Conservation (phyloP, 2,797 vertebrate species). For the Cetoscarus ocellatus region DNA sequence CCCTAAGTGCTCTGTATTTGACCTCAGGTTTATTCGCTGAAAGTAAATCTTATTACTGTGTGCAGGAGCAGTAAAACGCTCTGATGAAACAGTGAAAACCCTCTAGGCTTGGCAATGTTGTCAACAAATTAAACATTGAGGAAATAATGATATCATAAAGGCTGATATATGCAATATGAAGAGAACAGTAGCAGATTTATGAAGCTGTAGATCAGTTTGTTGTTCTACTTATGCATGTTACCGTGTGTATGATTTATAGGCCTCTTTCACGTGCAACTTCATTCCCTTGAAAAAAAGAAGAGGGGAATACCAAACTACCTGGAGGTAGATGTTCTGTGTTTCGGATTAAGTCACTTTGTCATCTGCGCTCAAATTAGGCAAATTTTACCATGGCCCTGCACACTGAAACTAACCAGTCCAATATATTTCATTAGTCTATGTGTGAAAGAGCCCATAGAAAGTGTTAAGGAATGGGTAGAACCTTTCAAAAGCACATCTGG, state of each 20-base stretch:
- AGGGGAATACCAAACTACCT: conserved; percentile 7
- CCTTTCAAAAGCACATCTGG: too few relatives aligned
- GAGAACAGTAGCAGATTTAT: conserved; percentile 17
- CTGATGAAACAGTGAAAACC: conserved; percentile 62
- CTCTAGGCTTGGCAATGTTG: conserved; percentile 29
- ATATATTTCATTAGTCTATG: too few relatives aligned
- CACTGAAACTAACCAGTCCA: too few relatives aligned
- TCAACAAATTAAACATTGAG: conserved; percentile 45
- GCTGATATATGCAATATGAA: conserved; percentile 2
- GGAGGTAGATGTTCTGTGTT: too few relatives aligned
- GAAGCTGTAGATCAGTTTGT: conserved; percentile 31
- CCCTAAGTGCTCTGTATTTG: conserved; percentile 68
- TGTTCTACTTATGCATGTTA: conserved; percentile 6
- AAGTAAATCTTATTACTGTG: conserved; percentile 53
- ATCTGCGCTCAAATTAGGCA: too few relatives aligned
- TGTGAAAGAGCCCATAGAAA: too few relatives aligned
- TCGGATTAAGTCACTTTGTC: too few relatives aligned
- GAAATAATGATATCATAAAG: conserved; percentile 43
- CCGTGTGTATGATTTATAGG: conserved; percentile 30
- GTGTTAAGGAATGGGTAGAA: too few relatives aligned
- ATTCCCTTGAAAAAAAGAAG: conserved; percentile 38
- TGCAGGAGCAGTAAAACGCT: conserved; percentile 32
- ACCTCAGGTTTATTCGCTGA: conserved; percentile 61
- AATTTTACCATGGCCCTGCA: too few relatives aligned
- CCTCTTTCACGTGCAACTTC: conserved; percentile 18